Conservation (phyloP, 2,888 invertebrate species). For the Nesidiocoris tenuis region DNA sequence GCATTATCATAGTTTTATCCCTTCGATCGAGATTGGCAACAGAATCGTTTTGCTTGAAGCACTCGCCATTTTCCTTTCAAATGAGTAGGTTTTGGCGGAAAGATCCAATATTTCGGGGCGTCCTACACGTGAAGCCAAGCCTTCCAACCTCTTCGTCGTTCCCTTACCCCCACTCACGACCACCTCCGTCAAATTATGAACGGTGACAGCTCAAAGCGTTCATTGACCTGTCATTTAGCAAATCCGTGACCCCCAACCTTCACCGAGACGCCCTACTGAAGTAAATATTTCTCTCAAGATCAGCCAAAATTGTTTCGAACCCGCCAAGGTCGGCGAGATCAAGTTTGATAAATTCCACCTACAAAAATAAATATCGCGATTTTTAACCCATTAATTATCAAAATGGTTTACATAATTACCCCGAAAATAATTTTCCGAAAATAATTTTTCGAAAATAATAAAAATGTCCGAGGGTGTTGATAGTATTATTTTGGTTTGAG, state of each 20-base stretch:
- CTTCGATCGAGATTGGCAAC: too few relatives aligned
- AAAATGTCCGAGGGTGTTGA: too few relatives aligned
- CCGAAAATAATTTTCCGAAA: too few relatives aligned
- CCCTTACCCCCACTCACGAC: not conserved
- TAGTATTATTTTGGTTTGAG: not conserved
- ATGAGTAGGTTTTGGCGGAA: not conserved
- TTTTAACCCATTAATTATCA: too few relatives aligned
- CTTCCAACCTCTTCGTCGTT: not conserved
- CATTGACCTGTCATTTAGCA: conserved; percentile 41
- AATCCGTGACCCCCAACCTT: conserved; percentile 21
- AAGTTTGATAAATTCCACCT: too few relatives aligned
- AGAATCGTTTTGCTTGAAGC: too few relatives aligned
- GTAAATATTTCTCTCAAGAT: conserved; percentile 27
- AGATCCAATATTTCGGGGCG: not conserved
- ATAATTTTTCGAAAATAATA: too few relatives aligned
- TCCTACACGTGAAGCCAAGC: not conserved
- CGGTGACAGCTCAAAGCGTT: conserved; percentile 44
- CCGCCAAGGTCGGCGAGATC: too few relatives aligned
- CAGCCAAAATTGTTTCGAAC: not conserved
- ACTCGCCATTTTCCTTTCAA: too few relatives aligned
- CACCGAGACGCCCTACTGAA: not conserved
- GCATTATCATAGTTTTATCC: too few relatives aligned
- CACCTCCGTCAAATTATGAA: conserved; percentile 33
- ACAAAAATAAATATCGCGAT: too few relatives aligned
- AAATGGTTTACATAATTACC: too few relatives aligned